Evolutionary conservation across 2,797 vertebrate species (phyloP).

Genomic region (Alcedo atthis): DNA sequence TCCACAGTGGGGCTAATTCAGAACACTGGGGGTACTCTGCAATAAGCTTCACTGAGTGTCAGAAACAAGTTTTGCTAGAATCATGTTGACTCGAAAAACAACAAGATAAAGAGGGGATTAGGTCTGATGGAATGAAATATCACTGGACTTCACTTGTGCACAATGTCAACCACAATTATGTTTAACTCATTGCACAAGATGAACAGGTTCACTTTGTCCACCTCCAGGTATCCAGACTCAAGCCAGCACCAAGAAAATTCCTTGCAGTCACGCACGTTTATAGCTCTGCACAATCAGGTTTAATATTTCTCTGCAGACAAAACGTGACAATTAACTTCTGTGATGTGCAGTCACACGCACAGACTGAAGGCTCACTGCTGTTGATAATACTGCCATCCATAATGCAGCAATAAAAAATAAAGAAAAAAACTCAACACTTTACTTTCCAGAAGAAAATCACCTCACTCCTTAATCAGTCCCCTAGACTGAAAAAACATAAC

Average conservation of each 20-base stretch:
- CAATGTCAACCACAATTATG: neutral
- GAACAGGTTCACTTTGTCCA: neutral
- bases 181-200: neutral
- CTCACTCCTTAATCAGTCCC: neutral
- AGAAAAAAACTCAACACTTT: neutral
- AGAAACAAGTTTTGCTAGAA: neutral
- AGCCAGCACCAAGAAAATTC: neutral
- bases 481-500: neutral
- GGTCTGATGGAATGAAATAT: slow-evolving; percentile 21
- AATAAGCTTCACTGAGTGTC: neutral
- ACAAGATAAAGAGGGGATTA: neutral
- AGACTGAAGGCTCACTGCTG: neutral
- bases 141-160: slow-evolving; percentile 21
- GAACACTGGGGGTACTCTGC: neutral
- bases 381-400: neutral
- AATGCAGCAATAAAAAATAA: neutral
- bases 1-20: neutral
- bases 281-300: slow-evolving; percentile 44
- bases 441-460: neutral
- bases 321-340: slow-evolving; percentile 57
- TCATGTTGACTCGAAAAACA: neutral
- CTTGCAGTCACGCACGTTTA: neutral
- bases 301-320: slow-evolving; percentile 22
- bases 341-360: slow-evolving; percentile 40
- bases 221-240: neutral